Percentiles rank a stretch among this genome's conserved stretches.
Evolutionary conservation across 2,888 invertebrate genomes (phyloP).

Genomic region (Tiliacea citrago): DNA sequence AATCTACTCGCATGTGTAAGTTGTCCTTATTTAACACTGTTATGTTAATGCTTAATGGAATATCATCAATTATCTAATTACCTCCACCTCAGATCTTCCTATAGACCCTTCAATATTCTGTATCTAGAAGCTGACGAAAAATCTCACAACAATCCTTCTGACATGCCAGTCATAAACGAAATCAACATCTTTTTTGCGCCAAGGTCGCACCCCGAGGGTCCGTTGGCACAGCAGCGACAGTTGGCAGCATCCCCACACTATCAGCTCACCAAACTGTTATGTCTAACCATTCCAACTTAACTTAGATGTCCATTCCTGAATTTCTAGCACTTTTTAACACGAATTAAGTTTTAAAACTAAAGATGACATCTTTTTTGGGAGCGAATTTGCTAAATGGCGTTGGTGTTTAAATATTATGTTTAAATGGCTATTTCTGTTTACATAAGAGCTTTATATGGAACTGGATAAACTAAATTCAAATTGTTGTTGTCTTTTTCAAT

Average conservation of each 20-base stretch:
- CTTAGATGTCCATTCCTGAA: slow-evolving; percentile 57
- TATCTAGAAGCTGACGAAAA: background rate
- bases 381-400: slow-evolving; percentile 6
- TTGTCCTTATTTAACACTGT: background rate
- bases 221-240: slow-evolving; percentile 55
- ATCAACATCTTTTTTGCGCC: background rate
- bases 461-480: background rate
- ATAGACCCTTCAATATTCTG: background rate
- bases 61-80: background rate
- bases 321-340: slow-evolving; percentile 57
- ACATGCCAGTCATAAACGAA: background rate
- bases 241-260: slow-evolving; percentile 55
- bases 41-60: background rate
- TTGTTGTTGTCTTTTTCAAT: background rate
- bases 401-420: background rate
- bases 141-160: background rate
- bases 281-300: slow-evolving; percentile 62
- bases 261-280: slow-evolving; percentile 64
- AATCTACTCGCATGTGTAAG: background rate
- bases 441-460: background rate
- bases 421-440: background rate
- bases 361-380: slow-evolving; percentile 38
- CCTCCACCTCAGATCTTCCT: background rate
- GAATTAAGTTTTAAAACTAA: slow-evolving; percentile 55
- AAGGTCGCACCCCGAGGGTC: slow-evolving; percentile 39